Evolutionary conservation across 2,113 vertebrate genomes (phyloP).

Genomic region (Trichomycterus rosablanca): DNA sequence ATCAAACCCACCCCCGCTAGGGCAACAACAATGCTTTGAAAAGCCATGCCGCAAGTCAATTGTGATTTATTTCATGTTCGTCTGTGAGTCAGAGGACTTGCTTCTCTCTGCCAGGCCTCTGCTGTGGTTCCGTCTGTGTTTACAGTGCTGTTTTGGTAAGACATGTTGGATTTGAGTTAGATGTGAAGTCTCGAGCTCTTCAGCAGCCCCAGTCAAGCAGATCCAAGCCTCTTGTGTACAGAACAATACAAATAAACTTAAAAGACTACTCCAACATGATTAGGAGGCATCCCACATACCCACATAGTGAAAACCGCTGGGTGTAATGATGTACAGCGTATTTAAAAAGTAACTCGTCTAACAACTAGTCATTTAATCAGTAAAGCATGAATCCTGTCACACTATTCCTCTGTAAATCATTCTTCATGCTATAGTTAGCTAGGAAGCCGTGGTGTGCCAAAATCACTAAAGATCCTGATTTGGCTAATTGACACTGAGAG

Average conservation of each 20-base stretch:
- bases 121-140: conserved; percentile 29
- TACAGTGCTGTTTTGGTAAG: conserved; percentile 7
- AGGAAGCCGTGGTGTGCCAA: too few species aligned
- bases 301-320: too few species aligned
- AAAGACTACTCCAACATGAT: not conserved
- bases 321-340: too few species aligned
- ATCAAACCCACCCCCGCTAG: conserved; percentile 7
- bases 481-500: too few species aligned
- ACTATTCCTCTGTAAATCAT: too few species aligned
- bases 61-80: conserved; percentile 69
- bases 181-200: conserved; percentile 3
- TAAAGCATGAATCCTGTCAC: too few species aligned
- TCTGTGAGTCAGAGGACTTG: conserved; percentile 55
- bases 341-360: too few species aligned
- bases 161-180: conserved; percentile 9
- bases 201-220: not conserved
- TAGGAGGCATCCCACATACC: too few species aligned
- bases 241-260: not conserved
- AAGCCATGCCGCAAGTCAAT: conserved; percentile 53
- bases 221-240: not conserved
- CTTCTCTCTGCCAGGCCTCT: conserved; percentile 22
- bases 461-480: too few species aligned
- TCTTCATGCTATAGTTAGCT: too few species aligned
- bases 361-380: too few species aligned
- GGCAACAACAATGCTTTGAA: conserved; percentile 45